Conservation (phyloP, 2,797 vertebrate species). For the Poecilia gillii region DNA sequence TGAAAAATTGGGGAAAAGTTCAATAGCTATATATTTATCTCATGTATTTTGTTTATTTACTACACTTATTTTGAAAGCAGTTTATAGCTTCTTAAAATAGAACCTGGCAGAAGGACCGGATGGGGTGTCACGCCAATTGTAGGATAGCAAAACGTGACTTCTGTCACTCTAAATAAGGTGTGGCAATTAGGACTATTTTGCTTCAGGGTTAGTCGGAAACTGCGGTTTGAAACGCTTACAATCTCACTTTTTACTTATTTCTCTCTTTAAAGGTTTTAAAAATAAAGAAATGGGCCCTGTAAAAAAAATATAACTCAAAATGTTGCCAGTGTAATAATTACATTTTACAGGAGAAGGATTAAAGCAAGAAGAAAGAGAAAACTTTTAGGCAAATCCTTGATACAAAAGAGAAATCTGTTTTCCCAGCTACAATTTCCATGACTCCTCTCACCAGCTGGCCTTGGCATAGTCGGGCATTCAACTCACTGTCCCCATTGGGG, state of each 20-base stretch:
- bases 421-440: conserved; percentile 44
- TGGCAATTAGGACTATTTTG: conserved; percentile 47
- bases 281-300: neutral
- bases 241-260: conserved; percentile 23
- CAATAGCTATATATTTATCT: neutral
- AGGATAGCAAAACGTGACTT: conserved; percentile 60
- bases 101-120: conserved; percentile 12
- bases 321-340: neutral
- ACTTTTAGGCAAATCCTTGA: neutral
- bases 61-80: neutral
- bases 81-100: neutral
- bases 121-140: conserved; percentile 51
- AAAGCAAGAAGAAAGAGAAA: neutral
- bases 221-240: conserved; percentile 37
- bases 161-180: conserved; percentile 52
- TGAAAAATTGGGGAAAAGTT: neutral
- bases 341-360: neutral
- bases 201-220: conserved; percentile 37
- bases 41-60: neutral
- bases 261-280: neutral
- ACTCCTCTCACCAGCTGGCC: conserved; percentile 40
- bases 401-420: conserved; percentile 35
- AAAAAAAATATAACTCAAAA: conserved; percentile 10
- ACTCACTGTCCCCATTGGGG: conserved; percentile 43
- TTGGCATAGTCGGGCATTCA: conserved; percentile 43